These are phyloP conservation scores for Aethina tumida DNA, from an alignment of 1,140 invertebrate species.

Conservation along the genomic window DNA sequence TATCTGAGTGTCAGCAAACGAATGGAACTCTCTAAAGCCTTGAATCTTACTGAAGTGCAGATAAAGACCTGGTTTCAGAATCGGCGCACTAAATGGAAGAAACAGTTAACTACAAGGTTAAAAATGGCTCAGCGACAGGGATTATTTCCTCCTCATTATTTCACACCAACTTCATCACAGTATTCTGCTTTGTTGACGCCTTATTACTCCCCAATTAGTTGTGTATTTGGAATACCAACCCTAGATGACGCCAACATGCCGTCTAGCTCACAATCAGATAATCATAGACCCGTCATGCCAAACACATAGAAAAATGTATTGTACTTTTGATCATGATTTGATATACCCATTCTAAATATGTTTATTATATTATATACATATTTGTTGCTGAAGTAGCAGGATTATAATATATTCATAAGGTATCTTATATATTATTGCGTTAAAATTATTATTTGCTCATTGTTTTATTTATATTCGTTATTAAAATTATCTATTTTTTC, in stretches of 20 bases:
- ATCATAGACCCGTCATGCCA: no score
- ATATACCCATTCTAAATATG: no score
- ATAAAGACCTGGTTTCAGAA: slow-evolving; percentile 97
- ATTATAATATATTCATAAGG: no score
- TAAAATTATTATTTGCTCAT: no score
- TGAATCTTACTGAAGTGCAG: slow-evolving; percentile 89
- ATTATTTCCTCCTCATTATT: slow-evolving; percentile 59
- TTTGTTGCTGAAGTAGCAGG: no score
- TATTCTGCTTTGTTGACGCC: slow-evolving; percentile 47
- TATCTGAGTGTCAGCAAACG: slow-evolving; percentile 91
- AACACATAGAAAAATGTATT: no score
- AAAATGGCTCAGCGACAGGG: slow-evolving; percentile 83
- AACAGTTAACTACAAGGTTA: slow-evolving; percentile 78
- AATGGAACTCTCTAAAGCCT: slow-evolving; percentile 80
- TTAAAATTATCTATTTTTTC: no score
- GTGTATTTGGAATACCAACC: slow-evolving; percentile 42
- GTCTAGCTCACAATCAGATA: no score
- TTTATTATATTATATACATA: no score
- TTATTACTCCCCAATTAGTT: slow-evolving; percentile 43
- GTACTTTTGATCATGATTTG: no score
- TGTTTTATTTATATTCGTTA: no score
- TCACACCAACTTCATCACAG: slow-evolving; percentile 43
- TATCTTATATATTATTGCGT: no score
- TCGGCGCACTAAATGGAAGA: slow-evolving; percentile 92
- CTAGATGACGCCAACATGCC: slow-evolving; percentile 26